Conservation (phyloP, 2,797 vertebrate genomes). For the Oreortyx pictus region DNA sequence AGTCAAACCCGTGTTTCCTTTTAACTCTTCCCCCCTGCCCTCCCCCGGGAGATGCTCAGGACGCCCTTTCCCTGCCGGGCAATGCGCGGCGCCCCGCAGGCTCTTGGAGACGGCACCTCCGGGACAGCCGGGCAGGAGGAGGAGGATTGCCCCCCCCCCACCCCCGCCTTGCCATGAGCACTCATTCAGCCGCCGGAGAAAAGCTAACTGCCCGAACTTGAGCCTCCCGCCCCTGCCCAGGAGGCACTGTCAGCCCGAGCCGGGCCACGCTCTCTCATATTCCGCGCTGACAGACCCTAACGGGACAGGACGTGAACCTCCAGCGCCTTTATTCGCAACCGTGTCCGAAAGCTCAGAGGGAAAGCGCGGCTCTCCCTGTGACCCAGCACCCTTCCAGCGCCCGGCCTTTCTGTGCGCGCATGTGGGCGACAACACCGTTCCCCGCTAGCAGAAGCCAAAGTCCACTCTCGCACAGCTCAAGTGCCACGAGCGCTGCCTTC, state of each 20-base stretch:
- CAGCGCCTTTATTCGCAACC: background rate
- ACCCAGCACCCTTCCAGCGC: background rate
- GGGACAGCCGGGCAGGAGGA: constrained; percentile 50
- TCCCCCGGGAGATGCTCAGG: constrained; percentile 30
- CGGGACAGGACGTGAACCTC: background rate
- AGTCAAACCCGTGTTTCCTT: constrained; percentile 60
- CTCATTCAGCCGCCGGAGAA: constrained; percentile 51
- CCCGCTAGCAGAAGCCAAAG: constrained; percentile 60
- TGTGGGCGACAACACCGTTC: constrained; percentile 25
- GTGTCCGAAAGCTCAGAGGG: background rate
- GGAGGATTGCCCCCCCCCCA: constrained; percentile 40
- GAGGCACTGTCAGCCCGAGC: background rate
- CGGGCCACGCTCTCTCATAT: background rate
- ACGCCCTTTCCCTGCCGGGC: background rate
- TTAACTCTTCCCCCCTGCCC: constrained; percentile 25
- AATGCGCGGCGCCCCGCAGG: constrained; percentile 39
- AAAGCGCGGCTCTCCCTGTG: background rate
- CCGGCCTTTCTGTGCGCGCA: constrained; percentile 6
- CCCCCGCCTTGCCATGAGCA: constrained; percentile 17
- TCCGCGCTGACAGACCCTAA: background rate
- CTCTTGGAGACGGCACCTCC: constrained; percentile 43
- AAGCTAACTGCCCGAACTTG: constrained; percentile 43
- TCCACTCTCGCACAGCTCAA: constrained; percentile 52
- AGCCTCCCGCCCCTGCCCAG: constrained; percentile 28
- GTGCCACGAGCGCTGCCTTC: constrained; percentile 27